Conservation (phyloP, 2,113 vertebrate species). For the Lophius piscatorius region DNA sequence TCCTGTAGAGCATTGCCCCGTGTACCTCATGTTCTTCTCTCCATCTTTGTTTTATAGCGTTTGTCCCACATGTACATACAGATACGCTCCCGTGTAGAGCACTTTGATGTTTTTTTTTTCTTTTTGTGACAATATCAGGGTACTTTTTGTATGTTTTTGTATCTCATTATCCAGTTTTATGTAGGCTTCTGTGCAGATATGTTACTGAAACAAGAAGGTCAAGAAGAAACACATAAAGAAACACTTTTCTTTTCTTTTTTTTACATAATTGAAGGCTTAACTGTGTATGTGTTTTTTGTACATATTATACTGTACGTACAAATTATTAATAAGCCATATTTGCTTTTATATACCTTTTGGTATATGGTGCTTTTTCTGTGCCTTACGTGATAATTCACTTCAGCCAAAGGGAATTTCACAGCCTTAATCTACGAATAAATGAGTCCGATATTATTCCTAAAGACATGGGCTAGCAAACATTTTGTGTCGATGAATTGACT, state of each 20-base stretch:
- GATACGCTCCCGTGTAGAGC: conserved; percentile 2
- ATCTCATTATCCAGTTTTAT: conserved; percentile 17
- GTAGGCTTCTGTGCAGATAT: conserved; percentile 8
- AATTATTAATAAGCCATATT: conserved; percentile 46
- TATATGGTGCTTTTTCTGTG: conserved; percentile 39
- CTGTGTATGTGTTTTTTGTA: background rate
- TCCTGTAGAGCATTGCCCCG: conserved; percentile 19
- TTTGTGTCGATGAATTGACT: conserved; percentile 39
- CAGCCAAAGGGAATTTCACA: conserved; percentile 57
- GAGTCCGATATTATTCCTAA: conserved; percentile 3
- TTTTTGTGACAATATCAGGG: conserved; percentile 61
- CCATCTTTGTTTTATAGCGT: conserved; percentile 8
- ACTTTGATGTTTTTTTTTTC: conserved; percentile 18
- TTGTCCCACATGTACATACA: conserved; percentile 35
- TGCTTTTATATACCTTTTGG: conserved; percentile 1
- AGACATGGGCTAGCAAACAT: background rate
- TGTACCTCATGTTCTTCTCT: conserved; percentile 40
- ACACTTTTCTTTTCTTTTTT: too few species aligned
- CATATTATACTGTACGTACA: conserved; percentile 3
- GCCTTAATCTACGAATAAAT: conserved; percentile 12
- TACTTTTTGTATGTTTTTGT: conserved; percentile 48
- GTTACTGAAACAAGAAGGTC: background rate
- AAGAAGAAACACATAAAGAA: background rate
- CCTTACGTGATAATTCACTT: conserved; percentile 17
- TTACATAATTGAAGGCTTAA: conserved; percentile 2